These are phyloP conservation scores for Vanacampus margaritifer DNA, from an alignment of 2,113 vertebrate genomes.

Conservation along the genomic window DNA sequence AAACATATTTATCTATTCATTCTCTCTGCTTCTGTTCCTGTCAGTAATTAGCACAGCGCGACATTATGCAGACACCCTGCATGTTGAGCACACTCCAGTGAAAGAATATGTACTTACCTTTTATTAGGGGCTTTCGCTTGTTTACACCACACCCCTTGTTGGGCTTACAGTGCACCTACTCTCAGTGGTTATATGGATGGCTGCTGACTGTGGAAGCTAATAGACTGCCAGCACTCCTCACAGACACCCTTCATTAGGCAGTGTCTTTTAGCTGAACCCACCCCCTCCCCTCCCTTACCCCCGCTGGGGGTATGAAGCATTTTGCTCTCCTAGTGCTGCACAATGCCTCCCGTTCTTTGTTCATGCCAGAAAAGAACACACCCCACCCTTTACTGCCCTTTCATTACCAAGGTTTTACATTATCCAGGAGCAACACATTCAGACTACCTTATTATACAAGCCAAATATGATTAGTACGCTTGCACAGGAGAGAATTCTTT, in stretches of 20 bases:
- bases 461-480: constrained; percentile 16
- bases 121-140: constrained; percentile 58
- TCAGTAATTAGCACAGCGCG: constrained; percentile 43
- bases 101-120: constrained; percentile 62
- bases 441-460: constrained; percentile 12
- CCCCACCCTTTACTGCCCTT: constrained; percentile 25
- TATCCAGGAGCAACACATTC: constrained; percentile 15
- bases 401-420: constrained; percentile 21
- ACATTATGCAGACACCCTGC: constrained; percentile 44
- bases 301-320: constrained; percentile 41
- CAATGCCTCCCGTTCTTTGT: constrained; percentile 42
- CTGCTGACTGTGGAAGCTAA: constrained; percentile 64
- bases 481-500: constrained; percentile 4
- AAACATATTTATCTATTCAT: constrained; percentile 20
- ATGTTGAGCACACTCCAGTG: constrained; percentile 53
- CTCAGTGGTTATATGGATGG: constrained; percentile 42
- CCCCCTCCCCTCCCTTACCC: constrained; percentile 3
- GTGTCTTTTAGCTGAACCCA: constrained; percentile 52
- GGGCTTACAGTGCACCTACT: constrained; percentile 56
- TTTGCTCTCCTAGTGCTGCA: constrained; percentile 50
- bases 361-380: constrained; percentile 33
- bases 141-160: constrained; percentile 32
- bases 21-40: constrained; percentile 19
- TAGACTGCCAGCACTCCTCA: constrained; percentile 56
- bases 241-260: constrained; percentile 63